A percentile compares a stretch with the other conserved stretches of the same genome.
Conservation (phyloP, 2,113 vertebrate species). For the Campylomormyrus tamandua region DNA sequence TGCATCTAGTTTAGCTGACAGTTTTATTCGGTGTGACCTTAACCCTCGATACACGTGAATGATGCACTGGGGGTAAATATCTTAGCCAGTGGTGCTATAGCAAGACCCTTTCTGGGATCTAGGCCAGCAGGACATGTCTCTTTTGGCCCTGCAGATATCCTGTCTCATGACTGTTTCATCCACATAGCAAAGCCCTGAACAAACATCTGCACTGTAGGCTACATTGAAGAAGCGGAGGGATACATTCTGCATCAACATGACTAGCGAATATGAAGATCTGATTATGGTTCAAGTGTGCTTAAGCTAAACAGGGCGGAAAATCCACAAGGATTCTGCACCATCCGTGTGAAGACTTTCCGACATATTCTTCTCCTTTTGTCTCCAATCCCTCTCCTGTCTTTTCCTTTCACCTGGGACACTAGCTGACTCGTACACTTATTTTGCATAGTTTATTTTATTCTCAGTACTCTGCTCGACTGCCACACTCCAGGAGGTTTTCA, state of each 20-base stretch:
- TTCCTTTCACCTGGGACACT: not conserved
- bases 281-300: not conserved
- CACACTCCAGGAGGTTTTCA: not conserved
- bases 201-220: not conserved
- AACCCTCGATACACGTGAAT: not conserved
- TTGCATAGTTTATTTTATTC: not conserved
- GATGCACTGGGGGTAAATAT: not conserved
- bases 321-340: not conserved
- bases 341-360: not conserved
- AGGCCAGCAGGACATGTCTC: not conserved
- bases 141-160: not conserved
- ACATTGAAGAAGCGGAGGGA: not conserved
- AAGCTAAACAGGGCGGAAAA: not conserved
- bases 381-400: not conserved
- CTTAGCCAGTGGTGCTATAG: not conserved
- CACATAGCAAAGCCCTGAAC: not conserved
- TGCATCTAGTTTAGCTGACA: not conserved
- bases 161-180: not conserved
- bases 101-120: not conserved
- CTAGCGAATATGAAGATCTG: not conserved
- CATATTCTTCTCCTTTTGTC: not conserved
- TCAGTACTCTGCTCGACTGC: not conserved
- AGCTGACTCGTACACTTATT: not conserved
- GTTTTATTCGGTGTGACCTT: not conserved
- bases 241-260: not conserved